Evolutionary conservation across 2,888 invertebrate species (phyloP), one percentile per base, ranked within the genome.

Genomic region (Oligia fasciuncula): DNA sequence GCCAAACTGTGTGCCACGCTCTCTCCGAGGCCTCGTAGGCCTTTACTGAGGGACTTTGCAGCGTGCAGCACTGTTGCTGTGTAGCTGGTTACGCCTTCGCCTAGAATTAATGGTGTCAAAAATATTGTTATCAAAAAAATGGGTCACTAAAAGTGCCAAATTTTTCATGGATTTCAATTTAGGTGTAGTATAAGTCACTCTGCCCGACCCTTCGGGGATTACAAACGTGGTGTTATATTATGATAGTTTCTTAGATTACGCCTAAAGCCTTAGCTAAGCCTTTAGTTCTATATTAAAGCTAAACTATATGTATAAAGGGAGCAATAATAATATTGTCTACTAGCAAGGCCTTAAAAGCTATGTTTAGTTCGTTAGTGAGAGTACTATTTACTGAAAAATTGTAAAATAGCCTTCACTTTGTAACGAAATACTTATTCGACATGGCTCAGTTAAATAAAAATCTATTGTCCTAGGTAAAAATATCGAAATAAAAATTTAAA

Each of bases 61-160:
- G 99, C 99, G 95, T 99, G 99, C 17, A 99, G 97, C 75, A 99
- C 98, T 0, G 99, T 99, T 1, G 99, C 99, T 69, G 99, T 99
- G 90, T 98, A 98, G 93, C 98, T 98, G 92, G 98, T 98, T 23
- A 98, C 98, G 23, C 98, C 98, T 93, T 99, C 99, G 49, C 97
- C 97, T 96, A 0, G 85, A 85, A 75, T 43, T 17, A 0, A 63
- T 40, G 11, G 17, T n/a, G 9, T 70, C 11, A 49, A 49, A 43
- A 8, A 8, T 0, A n/a, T n/a, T 49, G 40, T 40, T 40, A 40
- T 40, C 29, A 13, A 46, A 46, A 46, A 46, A 46, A 51, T 54
- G 0, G 35, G 0, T 51, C 19, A 13, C 46, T 49, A 11, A 49
- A 11, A 40, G 40, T 40, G 40, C 40, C 40, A 4, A 19, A 9